Conservation (phyloP, 2,113 vertebrate genomes). For the Paramisgurnus dabryanus region DNA sequence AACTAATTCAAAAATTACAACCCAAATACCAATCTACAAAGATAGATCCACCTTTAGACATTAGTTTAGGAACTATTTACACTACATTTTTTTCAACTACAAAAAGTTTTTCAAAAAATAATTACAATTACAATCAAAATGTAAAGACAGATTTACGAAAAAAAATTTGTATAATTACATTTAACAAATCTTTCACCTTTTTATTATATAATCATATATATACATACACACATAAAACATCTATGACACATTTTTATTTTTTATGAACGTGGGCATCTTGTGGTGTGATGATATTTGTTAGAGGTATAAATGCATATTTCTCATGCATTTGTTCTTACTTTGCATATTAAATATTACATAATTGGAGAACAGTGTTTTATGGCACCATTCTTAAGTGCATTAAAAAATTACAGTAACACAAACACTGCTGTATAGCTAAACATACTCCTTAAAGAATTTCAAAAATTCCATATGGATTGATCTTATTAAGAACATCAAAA, state of each 20-base stretch:
- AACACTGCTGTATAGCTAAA: background rate
- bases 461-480: background rate
- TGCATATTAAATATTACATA: background rate
- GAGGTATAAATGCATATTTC: background rate
- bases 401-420: background rate
- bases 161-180: background rate
- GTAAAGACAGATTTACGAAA: background rate
- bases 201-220: background rate
- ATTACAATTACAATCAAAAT: background rate
- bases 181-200: background rate
- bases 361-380: background rate
- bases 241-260: background rate
- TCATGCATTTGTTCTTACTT: background rate
- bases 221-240: background rate
- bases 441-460: background rate
- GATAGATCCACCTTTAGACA: background rate
- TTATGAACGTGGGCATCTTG: background rate
- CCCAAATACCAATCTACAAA: background rate
- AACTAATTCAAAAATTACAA: background rate
- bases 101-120: background rate
- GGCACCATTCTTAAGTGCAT: background rate
- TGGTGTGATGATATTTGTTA: background rate
- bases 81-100: background rate
- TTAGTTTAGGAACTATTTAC: background rate
- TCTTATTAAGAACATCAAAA: background rate